Conservation (phyloP, 2,113 vertebrate species). For the Hepsetus odoe region DNA sequence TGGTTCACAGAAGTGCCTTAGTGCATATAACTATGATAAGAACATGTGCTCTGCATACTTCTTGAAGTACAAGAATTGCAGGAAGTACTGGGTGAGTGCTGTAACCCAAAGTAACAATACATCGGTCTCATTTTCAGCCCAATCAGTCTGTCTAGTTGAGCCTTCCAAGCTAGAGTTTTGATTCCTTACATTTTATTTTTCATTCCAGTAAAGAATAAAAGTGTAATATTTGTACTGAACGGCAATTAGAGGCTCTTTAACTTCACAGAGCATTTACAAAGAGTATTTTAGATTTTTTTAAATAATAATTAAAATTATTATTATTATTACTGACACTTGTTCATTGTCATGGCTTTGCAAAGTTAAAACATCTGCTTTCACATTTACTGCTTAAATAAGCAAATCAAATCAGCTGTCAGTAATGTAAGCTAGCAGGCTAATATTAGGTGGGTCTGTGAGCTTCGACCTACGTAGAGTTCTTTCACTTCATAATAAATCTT, state of each 20-base stretch:
- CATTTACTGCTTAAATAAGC: not conserved
- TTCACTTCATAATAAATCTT: not conserved
- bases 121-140: not conserved
- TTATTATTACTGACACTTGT: not conserved
- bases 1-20: slow-evolving; percentile 87
- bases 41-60: slow-evolving; percentile 82
- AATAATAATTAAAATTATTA: no score
- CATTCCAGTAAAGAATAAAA: not conserved
- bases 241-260: not conserved
- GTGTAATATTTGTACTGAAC: not conserved
- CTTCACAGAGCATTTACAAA: not conserved
- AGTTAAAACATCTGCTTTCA: not conserved
- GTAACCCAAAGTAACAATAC: not conserved
- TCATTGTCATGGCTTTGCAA: not conserved
- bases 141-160: not conserved
- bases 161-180: not conserved
- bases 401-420: not conserved
- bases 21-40: slow-evolving; percentile 82
- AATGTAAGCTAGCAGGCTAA: not conserved
- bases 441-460: no score
- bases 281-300: not conserved
- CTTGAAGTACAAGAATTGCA: slow-evolving; percentile 87
- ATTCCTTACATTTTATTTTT: not conserved
- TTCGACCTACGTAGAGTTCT: not conserved
- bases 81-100: slow-evolving; percentile 91